Evolutionary conservation across 1,140 invertebrate species (phyloP).

Genomic region (Diabrotica undecimpunctata): DNA sequence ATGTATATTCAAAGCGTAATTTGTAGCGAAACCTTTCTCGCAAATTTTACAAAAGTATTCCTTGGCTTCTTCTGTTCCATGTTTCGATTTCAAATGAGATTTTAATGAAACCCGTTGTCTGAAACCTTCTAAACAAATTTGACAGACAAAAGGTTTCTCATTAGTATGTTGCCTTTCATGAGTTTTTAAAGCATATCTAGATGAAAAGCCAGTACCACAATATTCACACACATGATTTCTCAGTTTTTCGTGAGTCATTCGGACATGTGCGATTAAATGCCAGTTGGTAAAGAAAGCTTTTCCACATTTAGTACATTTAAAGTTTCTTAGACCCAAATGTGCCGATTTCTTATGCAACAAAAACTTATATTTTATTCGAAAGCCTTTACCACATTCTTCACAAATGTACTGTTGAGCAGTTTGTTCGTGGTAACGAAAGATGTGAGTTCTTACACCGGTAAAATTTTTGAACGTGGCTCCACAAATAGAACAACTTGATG

Average conservation of each 20-base stretch:
- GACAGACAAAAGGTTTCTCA: slow-evolving; percentile 13
- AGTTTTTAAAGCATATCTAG: slow-evolving; percentile 30
- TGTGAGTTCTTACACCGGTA: slow-evolving; percentile 34
- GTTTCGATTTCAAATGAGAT: slow-evolving; percentile 34
- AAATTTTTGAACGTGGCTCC: slow-evolving; percentile 36
- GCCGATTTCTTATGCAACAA: slow-evolving; percentile 34
- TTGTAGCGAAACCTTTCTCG: too few species aligned
- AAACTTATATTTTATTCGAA: slow-evolving; percentile 32
- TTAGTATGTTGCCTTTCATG: slow-evolving; percentile 35
- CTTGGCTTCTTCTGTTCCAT: slow-evolving; percentile 34
- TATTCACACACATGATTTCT: slow-evolving; percentile 35
- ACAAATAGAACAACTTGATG: slow-evolving; percentile 35
- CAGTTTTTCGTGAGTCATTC: slow-evolving; percentile 7
- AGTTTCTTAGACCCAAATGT: slow-evolving; percentile 34
- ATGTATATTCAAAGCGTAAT: too few species aligned
- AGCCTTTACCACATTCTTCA: slow-evolving; percentile 2
- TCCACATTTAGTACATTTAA: slow-evolving; percentile 35
- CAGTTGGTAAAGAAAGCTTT: slow-evolving; percentile 34
- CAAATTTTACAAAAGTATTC: background rate
- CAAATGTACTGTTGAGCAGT: slow-evolving; percentile 21
- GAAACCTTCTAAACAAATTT: slow-evolving; percentile 35
- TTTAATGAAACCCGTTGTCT: slow-evolving; percentile 34
- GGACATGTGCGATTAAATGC: slow-evolving; percentile 35
- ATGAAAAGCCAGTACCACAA: slow-evolving; percentile 35
- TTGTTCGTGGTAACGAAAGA: slow-evolving; percentile 34